Evolutionary conservation across 2,888 invertebrate genomes (phyloP).

Genomic region (Eupelmus urozonus): DNA sequence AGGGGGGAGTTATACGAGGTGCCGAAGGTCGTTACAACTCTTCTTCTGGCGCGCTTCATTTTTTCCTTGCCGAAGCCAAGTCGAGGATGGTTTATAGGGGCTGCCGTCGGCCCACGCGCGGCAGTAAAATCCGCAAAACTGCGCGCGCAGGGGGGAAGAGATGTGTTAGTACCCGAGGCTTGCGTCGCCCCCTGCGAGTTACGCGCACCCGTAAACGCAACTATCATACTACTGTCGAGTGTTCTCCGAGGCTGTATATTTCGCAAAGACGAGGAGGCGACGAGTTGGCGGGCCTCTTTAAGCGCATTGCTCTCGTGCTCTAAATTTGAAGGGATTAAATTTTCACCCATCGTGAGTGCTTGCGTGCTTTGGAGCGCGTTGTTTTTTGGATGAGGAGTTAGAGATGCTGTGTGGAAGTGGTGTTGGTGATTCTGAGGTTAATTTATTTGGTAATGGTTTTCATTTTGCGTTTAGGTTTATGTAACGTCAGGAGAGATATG

Average conservation of each 20-base stretch:
- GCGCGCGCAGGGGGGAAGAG: background rate
- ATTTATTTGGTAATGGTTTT: too few relatives aligned
- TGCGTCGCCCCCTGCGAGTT: too few relatives aligned
- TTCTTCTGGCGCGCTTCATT: too few relatives aligned
- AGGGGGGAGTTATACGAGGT: slow-evolving; percentile 40
- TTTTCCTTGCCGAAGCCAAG: background rate
- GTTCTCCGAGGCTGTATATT: slow-evolving; percentile 7
- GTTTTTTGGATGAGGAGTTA: background rate
- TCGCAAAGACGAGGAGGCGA: slow-evolving; percentile 1
- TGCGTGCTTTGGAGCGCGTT: background rate
- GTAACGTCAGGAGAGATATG: too few relatives aligned
- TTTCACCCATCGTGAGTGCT: slow-evolving; percentile 1
- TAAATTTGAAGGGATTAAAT: slow-evolving; percentile 40
- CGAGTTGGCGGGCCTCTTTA: background rate
- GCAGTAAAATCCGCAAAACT: slow-evolving; percentile 45
- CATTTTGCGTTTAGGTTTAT: too few relatives aligned
- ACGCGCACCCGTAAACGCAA: background rate
- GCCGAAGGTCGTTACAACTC: slow-evolving; percentile 44
- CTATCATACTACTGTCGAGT: background rate
- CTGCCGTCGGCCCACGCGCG: slow-evolving; percentile 15
- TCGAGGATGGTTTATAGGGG: slow-evolving; percentile 19
- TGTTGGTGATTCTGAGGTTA: background rate
- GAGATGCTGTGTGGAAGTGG: background rate
- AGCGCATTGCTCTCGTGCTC: background rate
- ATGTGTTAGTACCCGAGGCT: too few relatives aligned